phyloP scores from a whole-genome alignment of 1,140 invertebrate species.

The Panagrolaimus sp. region DNA sequence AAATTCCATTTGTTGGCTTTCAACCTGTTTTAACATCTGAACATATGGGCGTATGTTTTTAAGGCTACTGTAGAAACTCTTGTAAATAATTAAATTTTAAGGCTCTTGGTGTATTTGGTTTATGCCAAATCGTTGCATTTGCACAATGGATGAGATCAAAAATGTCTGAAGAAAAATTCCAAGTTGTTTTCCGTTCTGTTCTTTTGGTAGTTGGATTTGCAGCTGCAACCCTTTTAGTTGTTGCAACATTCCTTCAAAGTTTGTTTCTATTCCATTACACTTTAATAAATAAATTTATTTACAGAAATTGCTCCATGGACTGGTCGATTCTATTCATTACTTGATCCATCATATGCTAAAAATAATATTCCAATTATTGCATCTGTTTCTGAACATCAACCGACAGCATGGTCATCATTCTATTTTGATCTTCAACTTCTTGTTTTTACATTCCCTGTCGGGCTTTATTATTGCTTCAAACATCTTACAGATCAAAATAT shows the following conservation, averaged over 20 bases:
- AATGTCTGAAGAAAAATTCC: slow-evolving; percentile 81
- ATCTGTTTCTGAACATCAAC: slow-evolving; percentile 98
- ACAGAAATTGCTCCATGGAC: slow-evolving; percentile 90
- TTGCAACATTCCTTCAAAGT: slow-evolving; percentile 11
- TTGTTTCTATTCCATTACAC: slow-evolving; percentile 11
- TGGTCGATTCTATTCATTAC: slow-evolving; percentile 95
- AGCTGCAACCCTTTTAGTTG: slow-evolving; percentile 12
- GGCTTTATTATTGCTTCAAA: slow-evolving; percentile 95
- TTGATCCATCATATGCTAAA: slow-evolving; percentile 99
- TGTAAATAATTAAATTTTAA: slow-evolving; percentile 19
- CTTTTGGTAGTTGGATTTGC: slow-evolving; percentile 34
- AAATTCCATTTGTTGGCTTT: slow-evolving; percentile 98
- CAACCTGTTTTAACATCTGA: slow-evolving; percentile 96
- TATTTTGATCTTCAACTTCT: slow-evolving; percentile 97
- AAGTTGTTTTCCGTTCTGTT: slow-evolving; percentile 65
- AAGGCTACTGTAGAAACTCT: not conserved
- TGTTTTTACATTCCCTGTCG: slow-evolving; percentile 89
- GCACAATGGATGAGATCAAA: slow-evolving; percentile 82
- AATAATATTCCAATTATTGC: slow-evolving; percentile 98
- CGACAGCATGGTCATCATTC: slow-evolving; percentile 80
- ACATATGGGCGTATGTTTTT: slow-evolving; percentile 78
- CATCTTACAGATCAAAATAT: slow-evolving; percentile 93
- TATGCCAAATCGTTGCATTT: slow-evolving; percentile 79
- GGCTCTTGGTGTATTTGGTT: slow-evolving; percentile 79
- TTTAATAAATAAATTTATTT: slow-evolving; percentile 4